Evolutionary conservation across 2,113 vertebrate genomes (phyloP).

Genomic region (Camelus dromedarius): DNA sequence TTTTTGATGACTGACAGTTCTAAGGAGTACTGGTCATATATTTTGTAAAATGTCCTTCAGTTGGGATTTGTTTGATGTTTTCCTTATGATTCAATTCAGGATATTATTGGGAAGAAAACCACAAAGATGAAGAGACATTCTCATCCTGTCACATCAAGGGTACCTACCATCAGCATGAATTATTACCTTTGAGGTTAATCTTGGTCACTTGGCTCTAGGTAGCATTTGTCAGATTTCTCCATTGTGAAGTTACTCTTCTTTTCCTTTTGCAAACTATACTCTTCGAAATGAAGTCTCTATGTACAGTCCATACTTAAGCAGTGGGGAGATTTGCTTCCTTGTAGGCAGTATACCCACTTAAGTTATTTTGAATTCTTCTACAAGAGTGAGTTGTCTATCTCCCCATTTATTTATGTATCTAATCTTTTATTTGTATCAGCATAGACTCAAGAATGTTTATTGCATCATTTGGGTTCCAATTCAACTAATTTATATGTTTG

Average conservation of each 20-base stretch:
- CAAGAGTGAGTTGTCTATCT: background rate
- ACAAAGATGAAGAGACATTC: no score
- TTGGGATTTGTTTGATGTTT: no score
- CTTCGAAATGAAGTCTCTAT: background rate
- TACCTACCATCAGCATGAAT: no score
- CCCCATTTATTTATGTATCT: background rate
- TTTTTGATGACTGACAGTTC: background rate
- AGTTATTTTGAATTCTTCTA: background rate
- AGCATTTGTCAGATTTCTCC: no score
- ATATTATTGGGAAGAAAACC: no score
- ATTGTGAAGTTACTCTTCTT: background rate
- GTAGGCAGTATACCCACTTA: background rate
- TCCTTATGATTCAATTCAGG: no score
- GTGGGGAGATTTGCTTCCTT: background rate
- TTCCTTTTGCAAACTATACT: background rate
- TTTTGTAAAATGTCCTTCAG: no score
- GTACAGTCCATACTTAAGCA: background rate
- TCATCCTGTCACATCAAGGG: no score
- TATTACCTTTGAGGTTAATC: no score
- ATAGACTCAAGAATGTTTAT: background rate
- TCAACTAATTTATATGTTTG: background rate
- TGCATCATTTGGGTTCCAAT: background rate
- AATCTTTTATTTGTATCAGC: background rate
- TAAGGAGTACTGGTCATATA: background rate
- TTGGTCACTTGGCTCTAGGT: no score